These are phyloP conservation scores for Cordylochernes scorpioides DNA, from an alignment of 2,888 invertebrate genomes.

Conservation along the genomic window DNA sequence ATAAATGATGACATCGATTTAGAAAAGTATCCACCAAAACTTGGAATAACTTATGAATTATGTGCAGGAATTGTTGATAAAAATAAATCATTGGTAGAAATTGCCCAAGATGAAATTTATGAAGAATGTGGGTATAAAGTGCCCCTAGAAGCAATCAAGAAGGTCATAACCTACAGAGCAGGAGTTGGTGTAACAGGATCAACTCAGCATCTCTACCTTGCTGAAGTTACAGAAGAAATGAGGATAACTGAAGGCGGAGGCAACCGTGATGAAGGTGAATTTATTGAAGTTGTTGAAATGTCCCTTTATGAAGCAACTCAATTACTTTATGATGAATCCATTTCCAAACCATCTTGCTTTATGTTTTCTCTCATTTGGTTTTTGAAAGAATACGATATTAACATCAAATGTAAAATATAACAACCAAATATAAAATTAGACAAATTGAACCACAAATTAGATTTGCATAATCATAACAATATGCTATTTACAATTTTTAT, in stretches of 20 bases:
- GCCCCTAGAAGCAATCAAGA: conserved; percentile 32
- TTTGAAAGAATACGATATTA: too few species aligned
- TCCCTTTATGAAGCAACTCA: conserved; percentile 5
- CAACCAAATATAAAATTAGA: too few species aligned
- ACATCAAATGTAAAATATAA: too few species aligned
- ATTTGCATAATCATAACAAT: too few species aligned
- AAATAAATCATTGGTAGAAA: conserved; percentile 38
- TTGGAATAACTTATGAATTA: conserved; percentile 60
- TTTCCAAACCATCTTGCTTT: conserved; percentile 11
- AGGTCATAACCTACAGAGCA: conserved; percentile 39
- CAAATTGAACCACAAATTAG: too few species aligned
- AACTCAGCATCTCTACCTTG: conserved; percentile 54
- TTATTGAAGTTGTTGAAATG: conserved; percentile 61
- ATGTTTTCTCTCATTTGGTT: conserved; percentile 14
- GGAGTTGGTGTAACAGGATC: conserved; percentile 51
- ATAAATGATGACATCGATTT: conserved; percentile 17
- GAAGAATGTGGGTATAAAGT: conserved; percentile 89
- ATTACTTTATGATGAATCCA: conserved; percentile 9
- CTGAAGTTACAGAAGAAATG: conserved; percentile 35
- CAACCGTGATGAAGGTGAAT: conserved; percentile 45
- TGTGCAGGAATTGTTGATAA: conserved; percentile 75
- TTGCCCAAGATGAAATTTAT: conserved; percentile 56
- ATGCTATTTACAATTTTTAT: too few species aligned
- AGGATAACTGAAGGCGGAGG: conserved; percentile 37
- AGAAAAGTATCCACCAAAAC: conserved; percentile 18